Base-by-base conservation (phyloP, 2,113 vertebrate genomes). In the Aptenodytes forsteri region DNA sequence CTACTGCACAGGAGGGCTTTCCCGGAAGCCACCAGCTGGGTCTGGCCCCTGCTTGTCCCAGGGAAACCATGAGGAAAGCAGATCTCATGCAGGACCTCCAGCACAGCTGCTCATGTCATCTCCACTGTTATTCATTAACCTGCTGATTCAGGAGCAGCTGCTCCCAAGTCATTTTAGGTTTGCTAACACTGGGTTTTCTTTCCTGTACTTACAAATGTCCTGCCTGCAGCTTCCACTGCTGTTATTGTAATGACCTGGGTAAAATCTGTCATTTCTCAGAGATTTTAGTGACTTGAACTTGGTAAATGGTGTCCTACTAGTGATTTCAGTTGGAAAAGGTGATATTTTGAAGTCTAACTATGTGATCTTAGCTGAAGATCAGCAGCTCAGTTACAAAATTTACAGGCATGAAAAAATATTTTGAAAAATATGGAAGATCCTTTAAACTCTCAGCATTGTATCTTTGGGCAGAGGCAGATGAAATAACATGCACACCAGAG, bases 91-190 rank as follows among this genome's bases (percentile, higher is more conserved):
- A 50, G 40, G n/a, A 87, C 36, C 13, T 81, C 67, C 64, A 81
- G 76, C 55, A 75, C 87, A 93, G 80, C 52, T 47, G 87, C 46
- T 89, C 18, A 26, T 62, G 29, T 82, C 14, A 1, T 69, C 83
- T 81, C 73, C 38, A 26, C 42, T 40, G 25, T 29, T 89, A 73
- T 27, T 61, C 49, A 49, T 7, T 30, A 84, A 84, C 36, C 69
- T 89, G 72, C 83, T 89, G 72, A 46, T 73, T 89, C 64, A 89
- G 93, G 38, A 92, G 36, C 93, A 94, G 87, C 91, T 93, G 67
- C 32, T 94, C 72, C n/a, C 80, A 26, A 78, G 42, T n/a, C 13
- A 44, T 78, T 93, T 77, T 26, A 58, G 27, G 72, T 89, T 84
- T 92, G 46, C 47, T 42, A 77, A 46, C 0, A 0, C 3, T 36